Evolutionary conservation across 2,113 vertebrate species (phyloP).

Genomic region (Pristiophorus japonicus): DNA sequence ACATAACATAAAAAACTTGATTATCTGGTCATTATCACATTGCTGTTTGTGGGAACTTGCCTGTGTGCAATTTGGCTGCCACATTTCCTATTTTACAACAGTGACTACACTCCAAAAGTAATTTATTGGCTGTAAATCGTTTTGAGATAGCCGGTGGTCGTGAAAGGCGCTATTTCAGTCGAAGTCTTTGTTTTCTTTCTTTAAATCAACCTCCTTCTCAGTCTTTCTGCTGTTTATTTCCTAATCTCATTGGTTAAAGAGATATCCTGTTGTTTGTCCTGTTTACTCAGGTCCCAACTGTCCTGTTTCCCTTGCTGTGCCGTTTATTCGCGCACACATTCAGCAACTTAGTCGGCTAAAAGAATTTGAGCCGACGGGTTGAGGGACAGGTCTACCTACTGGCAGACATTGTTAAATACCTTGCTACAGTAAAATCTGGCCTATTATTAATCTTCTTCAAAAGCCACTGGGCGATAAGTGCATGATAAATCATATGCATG

Average conservation of each 20-base stretch:
- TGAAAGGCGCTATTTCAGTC: too few species aligned
- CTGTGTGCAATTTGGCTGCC: too few species aligned
- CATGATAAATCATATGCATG: neutral
- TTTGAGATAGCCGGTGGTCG: too few species aligned
- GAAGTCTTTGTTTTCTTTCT: too few species aligned
- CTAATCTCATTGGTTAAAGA: neutral
- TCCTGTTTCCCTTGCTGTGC: neutral
- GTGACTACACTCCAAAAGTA: too few species aligned
- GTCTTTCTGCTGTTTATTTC: neutral
- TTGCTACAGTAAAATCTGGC: neutral
- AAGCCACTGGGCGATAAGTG: neutral
- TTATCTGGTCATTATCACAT: too few species aligned
- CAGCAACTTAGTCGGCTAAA: neutral
- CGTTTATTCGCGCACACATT: neutral
- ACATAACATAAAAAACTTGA: too few species aligned
- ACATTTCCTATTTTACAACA: too few species aligned
- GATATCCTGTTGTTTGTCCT: neutral
- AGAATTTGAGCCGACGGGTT: neutral
- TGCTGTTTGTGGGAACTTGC: too few species aligned
- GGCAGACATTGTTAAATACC: neutral
- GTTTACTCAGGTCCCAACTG: neutral
- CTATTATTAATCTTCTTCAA: neutral
- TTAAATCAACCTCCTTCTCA: neutral
- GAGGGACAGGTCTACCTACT: neutral
- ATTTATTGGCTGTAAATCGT: too few species aligned